Conservation (phyloP, 2,888 invertebrate genomes). For the Toxonevra muliebris region DNA sequence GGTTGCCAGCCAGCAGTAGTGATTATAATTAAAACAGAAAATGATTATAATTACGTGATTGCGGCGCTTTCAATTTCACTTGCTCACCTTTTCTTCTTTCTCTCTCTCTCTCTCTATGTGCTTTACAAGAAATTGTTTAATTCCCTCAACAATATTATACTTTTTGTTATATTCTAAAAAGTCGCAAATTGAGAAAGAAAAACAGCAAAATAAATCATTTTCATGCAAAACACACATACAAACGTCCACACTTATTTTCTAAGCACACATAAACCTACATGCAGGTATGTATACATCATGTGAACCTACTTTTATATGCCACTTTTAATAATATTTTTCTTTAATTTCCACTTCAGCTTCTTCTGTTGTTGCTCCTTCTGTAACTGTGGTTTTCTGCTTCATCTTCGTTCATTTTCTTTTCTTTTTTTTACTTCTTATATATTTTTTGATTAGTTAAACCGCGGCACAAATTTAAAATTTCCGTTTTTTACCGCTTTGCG, state of each 20-base stretch:
- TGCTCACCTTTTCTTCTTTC: background rate
- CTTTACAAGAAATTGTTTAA: background rate
- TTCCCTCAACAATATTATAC: background rate
- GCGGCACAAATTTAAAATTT: constrained; percentile 22
- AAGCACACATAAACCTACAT: too few species aligned
- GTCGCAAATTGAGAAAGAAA: too few species aligned
- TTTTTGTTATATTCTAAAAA: background rate
- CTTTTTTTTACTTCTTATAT: too few species aligned
- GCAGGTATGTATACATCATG: too few species aligned
- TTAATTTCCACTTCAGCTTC: background rate
- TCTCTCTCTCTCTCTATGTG: background rate
- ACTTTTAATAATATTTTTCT: background rate
- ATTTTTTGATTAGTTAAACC: constrained; percentile 5
- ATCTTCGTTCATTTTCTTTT: background rate
- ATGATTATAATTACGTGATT: constrained; percentile 44
- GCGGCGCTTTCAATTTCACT: constrained; percentile 14
- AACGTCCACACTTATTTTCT: too few species aligned
- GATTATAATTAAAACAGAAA: constrained; percentile 53
- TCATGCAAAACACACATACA: too few species aligned
- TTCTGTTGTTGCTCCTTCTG: background rate
- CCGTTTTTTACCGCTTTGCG: constrained; percentile 14
- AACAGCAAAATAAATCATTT: too few species aligned
- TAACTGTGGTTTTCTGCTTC: background rate
- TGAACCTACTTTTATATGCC: background rate
- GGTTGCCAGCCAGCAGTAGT: constrained; percentile 36